Evolutionary conservation across 2,113 vertebrate species (phyloP), one percentile per base, ranked within the genome.

Genomic region (Aythya baeri): DNA sequence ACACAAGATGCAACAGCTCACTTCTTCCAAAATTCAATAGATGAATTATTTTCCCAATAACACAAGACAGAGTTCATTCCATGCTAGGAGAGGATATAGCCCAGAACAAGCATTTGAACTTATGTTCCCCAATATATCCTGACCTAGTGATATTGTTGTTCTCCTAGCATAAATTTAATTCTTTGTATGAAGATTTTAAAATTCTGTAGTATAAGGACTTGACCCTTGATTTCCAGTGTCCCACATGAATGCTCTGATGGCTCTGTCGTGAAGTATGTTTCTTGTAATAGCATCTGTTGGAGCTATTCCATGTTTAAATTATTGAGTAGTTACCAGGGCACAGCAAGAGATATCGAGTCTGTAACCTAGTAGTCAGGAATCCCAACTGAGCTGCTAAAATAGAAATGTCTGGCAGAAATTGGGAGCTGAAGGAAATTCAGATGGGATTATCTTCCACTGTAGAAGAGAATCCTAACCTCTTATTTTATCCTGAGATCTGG

Each of bases 261-360:
- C 57, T 52, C 46, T 6, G 1, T 82, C 84, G 31, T 0, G 46
- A 81, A 91, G 9, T 67, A 54, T 78, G 66, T 89, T 91, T 85
- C 86, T 89, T 91, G 62, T 93, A 91, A 49, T 72, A 84, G 83
- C 52, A 76, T 89, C 70, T 85, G 21, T 66, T 95, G 89, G 74
- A 94, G 49, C 54, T 70, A 41, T 82, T 86, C 89, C 73, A 73
- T 66, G 23, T 89, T 87, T 95, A 92, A 96, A 93, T 95, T 96
- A 94, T 91, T 94, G 41, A 95, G 41, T 58, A 79, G 77, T 79
- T 93, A 84, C 86, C 72, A 62, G 54, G 70, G 49, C 86, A 92
- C 50, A 76, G 93, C 71, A 92, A 91, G 87, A 92, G 66, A 94
- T 94, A 94, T 38, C n/a, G 57, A 76, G 74, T 62, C 81, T 65